Conservation (phyloP, 2,888 invertebrate species). For the Danaus chrysippus region DNA sequence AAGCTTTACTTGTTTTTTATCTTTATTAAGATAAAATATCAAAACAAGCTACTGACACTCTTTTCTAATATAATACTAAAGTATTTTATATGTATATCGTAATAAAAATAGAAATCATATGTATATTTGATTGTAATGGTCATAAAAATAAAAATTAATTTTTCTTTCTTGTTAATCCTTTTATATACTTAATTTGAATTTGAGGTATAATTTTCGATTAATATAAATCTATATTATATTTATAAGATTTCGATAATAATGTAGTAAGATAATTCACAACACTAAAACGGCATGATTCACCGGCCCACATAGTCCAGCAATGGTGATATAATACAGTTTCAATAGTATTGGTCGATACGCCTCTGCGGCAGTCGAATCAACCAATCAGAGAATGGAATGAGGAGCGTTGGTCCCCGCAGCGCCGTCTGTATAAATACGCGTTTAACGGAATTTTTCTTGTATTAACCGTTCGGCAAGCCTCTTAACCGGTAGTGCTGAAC, state of each 20-base stretch:
- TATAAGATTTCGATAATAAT: slow-evolving; percentile 26
- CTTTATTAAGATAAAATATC: no score
- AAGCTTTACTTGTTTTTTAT: no score
- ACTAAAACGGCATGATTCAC: slow-evolving; percentile 42
- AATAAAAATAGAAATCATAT: no score
- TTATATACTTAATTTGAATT: no score
- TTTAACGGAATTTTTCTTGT: slow-evolving; percentile 61
- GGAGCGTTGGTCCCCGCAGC: slow-evolving; percentile 75
- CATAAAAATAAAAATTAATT: no score
- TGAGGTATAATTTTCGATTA: no score
- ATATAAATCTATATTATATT: background rate
- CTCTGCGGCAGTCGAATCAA: slow-evolving; percentile 60
- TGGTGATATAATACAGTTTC: slow-evolving; percentile 70
- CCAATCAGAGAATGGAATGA: slow-evolving; percentile 67
- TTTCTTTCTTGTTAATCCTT: no score
- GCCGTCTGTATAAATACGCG: slow-evolving; percentile 77
- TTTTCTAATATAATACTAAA: no score
- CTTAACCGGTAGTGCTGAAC: slow-evolving; percentile 83
- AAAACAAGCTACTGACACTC: no score
- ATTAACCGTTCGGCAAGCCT: slow-evolving; percentile 84
- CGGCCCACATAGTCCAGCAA: slow-evolving; percentile 74
- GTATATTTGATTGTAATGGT: no score
- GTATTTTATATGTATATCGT: no score
- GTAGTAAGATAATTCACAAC: slow-evolving; percentile 19
- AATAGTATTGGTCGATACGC: slow-evolving; percentile 67